These are phyloP conservation scores for Archaeoteleia sp. DNA, from an alignment of 2,888 invertebrate species.

Conservation along the genomic window DNA sequence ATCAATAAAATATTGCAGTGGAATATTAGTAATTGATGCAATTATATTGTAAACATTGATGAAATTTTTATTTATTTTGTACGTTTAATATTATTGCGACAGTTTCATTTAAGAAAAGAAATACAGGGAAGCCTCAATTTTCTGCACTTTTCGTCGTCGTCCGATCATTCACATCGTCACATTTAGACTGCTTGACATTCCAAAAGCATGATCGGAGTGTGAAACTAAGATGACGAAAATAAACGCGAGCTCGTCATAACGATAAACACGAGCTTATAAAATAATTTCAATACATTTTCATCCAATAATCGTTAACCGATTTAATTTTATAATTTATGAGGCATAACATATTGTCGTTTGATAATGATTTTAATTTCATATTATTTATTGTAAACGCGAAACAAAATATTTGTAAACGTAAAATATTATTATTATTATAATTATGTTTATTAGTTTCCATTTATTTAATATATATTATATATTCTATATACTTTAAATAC, in stretches of 20 bases:
- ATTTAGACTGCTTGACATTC: conserved; percentile 31
- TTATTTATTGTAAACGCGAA: no score
- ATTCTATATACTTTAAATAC: no score
- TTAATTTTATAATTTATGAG: no score
- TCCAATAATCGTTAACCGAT: no score
- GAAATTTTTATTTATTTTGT: no score
- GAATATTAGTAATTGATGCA: no score
- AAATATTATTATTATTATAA: background rate
- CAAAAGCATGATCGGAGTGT: conserved; percentile 21
- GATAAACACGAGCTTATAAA: conserved; percentile 20
- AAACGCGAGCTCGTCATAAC: conserved; percentile 31
- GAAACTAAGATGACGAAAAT: conserved; percentile 27
- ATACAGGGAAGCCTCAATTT: background rate
- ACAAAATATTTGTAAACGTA: no score
- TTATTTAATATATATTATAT: background rate
- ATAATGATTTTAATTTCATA: background rate
- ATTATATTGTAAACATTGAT: no score
- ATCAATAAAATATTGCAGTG: no score
- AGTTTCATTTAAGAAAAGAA: background rate
- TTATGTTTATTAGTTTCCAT: background rate
- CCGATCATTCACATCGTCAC: conserved; percentile 24
- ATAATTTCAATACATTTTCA: conserved; percentile 2
- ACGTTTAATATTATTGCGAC: no score
- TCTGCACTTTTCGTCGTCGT: conserved; percentile 17
- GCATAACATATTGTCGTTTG: no score